Base-by-base conservation (phyloP, 35 echinoderm and acorn worm species). In the Hemicentrotus pulcherrimus region DNA sequence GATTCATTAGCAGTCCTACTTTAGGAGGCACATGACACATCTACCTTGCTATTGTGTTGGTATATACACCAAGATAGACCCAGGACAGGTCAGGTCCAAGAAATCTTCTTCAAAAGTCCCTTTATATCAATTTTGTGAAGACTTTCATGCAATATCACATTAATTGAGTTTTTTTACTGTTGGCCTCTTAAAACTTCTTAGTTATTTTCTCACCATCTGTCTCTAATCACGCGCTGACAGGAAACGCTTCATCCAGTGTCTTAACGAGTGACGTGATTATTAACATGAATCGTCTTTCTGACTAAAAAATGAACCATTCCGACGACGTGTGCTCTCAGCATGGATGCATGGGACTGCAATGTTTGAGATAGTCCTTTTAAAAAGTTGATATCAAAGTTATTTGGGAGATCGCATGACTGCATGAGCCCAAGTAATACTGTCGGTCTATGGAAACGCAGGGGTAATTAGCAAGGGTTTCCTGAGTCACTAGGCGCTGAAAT, bases 331-430 rank as follows among this genome's bases (percentile, higher is more conserved):
- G 7, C 19, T 78, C 65, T 78, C 65, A 78, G 65, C 65, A 5
- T 59, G 52, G 11, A 11, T 59, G 52, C 52, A 11, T 59, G 52
- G 52, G 52, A 2, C 52, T 78, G 65, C 28, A 7, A 78, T 30
- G 22, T 78, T n/a, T 78, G 65, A 28, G 65, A 4, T 4, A 78
- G 65, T 78, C 65, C n/a, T 78, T 78, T n/a, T n/a, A 78, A 59
- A 59, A 59, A 78, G 19, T 78, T 78, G 65, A 78, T 78, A 78
- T 78, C 65, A n/a, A 78, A 78, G 65, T 78, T 78, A 78, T 78
- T 78, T 78, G 19, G 65, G 28, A 78, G 65, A 78, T 78, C 65
- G 65, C 24, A 78, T 78, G 28, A 78, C 65, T 78, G n/a, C n/a
- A n/a, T n/a, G 65, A 78, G 65, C 65, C 65, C 22, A 78, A 22